Conservation (phyloP, 2,113 vertebrate species). For the Protobothrops flavoviridis region DNA sequence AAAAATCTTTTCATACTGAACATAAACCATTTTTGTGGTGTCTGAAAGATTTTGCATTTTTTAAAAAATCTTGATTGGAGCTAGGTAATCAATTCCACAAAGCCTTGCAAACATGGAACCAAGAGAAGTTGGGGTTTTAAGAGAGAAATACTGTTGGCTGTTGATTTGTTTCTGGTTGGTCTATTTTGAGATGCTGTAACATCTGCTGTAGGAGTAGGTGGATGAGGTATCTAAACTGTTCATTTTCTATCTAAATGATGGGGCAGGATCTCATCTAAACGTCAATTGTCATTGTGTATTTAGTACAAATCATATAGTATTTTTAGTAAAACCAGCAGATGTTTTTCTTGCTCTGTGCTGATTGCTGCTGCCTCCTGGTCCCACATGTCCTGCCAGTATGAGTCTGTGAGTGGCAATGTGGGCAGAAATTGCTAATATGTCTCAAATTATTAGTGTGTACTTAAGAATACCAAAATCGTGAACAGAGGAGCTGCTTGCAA, state of each 20-base stretch:
- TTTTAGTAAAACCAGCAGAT: conserved; percentile 62
- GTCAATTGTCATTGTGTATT: conserved; percentile 41
- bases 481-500: background rate
- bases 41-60: background rate
- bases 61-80: background rate
- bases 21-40: background rate
- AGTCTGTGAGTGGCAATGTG: background rate
- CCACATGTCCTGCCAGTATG: conserved; percentile 27
- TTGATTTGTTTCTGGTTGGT: background rate
- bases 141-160: background rate
- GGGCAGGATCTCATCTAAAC: conserved; percentile 48
- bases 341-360: conserved; percentile 42
- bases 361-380: conserved; percentile 41
- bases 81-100: background rate
- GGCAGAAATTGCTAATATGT: background rate
- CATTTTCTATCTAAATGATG: conserved; percentile 26
- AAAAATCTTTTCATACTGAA: background rate
- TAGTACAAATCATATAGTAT: conserved; percentile 58
- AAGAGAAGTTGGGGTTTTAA: background rate
- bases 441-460: conserved; percentile 15
- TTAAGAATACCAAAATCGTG: conserved; percentile 26
- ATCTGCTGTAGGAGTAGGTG: background rate
- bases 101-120: background rate
- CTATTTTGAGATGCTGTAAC: background rate
- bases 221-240: background rate